Conservation (phyloP, 2,113 vertebrate species). For the Verasper variegatus region DNA sequence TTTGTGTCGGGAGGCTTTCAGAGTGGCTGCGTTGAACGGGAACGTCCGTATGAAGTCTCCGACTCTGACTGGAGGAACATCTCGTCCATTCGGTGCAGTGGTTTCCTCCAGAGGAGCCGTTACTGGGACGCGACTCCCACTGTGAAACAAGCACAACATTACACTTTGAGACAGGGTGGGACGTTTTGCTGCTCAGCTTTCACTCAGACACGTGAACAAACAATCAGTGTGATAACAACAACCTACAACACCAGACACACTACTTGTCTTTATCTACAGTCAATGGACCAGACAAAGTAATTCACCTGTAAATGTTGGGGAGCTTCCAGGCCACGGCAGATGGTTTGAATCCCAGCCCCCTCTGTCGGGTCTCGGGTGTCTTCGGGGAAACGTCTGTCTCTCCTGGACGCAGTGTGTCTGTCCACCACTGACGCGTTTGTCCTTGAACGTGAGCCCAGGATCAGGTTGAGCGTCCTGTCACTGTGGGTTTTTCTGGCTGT, state of each 20-base stretch:
- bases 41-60: slow-evolving; percentile 87
- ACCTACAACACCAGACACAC: too few relatives aligned
- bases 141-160: not conserved
- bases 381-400: slow-evolving; percentile 38
- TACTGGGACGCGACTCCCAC: not conserved
- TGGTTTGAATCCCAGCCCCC: not conserved
- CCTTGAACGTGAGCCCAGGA: too few relatives aligned
- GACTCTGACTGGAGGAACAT: slow-evolving; percentile 67
- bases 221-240: too few relatives aligned
- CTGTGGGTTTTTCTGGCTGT: not conserved
- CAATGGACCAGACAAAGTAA: too few relatives aligned
- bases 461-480: slow-evolving; percentile 12
- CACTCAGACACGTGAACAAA: too few relatives aligned
- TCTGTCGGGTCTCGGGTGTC: slow-evolving; percentile 17
- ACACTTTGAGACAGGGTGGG: not conserved
- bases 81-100: slow-evolving; percentile 33
- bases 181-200: too few relatives aligned
- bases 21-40: slow-evolving; percentile 84
- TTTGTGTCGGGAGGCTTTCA: slow-evolving; percentile 76
- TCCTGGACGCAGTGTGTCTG: slow-evolving; percentile 6
- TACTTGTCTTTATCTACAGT: too few relatives aligned
- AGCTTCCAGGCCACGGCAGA: slow-evolving; percentile 32
- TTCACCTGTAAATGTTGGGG: slow-evolving; percentile 48
- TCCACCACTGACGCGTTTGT: slow-evolving; percentile 30
- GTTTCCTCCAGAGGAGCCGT: not conserved